Evolutionary conservation across 2,888 invertebrate genomes (phyloP).

Genomic region (Anticlea derivata): DNA sequence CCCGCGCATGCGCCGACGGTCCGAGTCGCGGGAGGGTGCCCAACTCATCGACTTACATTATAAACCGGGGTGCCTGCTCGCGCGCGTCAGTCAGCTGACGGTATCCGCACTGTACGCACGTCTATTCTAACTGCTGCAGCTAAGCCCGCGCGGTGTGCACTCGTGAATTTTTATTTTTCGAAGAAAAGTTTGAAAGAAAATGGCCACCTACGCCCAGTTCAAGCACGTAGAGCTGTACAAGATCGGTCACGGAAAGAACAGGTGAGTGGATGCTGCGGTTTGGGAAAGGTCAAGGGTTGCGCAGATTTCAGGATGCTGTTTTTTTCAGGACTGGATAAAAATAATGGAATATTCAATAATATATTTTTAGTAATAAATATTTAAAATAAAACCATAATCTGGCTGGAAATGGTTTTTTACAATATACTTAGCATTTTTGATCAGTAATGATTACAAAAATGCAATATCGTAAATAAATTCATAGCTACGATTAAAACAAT

Average conservation of each 20-base stretch:
- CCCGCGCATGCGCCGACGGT: constrained; percentile 68
- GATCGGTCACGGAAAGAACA: constrained; percentile 96
- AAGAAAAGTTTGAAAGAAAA: constrained; percentile 62
- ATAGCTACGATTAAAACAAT: no score
- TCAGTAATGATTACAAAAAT: no score
- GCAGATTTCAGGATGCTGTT: constrained; percentile 53
- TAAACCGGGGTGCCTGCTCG: constrained; percentile 70
- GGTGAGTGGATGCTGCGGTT: constrained; percentile 79
- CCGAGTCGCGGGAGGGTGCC: constrained; percentile 69
- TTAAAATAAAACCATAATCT: no score
- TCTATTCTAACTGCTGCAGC: constrained; percentile 33
- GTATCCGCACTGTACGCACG: constrained; percentile 60
- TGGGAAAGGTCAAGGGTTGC: constrained; percentile 41
- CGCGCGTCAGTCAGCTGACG: constrained; percentile 83
- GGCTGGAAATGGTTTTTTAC: no score
- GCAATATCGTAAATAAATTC: no score
- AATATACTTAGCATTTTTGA: no score
- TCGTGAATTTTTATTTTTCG: constrained; percentile 47
- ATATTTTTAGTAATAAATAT: no score
- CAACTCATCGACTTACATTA: constrained; percentile 75
- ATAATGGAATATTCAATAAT: no score
- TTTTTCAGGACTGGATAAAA: not conserved
- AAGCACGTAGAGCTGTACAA: constrained; percentile 97
- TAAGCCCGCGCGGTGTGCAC: constrained; percentile 58
- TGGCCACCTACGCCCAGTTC: constrained; percentile 97